Conservation (phyloP, 2,888 invertebrate genomes). For the Leuctra nigra region DNA sequence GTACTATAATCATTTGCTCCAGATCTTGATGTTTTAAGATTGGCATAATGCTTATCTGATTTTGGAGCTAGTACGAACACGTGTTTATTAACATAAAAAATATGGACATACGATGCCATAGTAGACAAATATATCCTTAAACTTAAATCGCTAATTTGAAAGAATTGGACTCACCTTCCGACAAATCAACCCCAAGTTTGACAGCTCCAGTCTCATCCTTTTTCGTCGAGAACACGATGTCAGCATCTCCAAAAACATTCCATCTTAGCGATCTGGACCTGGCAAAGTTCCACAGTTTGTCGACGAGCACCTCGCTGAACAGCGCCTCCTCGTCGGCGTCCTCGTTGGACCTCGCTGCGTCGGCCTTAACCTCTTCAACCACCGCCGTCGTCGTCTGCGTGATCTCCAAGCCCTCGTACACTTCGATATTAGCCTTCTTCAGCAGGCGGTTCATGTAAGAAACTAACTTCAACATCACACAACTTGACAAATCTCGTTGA, state of each 20-base stretch:
- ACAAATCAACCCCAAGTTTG: slow-evolving; percentile 64
- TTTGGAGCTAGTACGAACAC: too few species aligned
- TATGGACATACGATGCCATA: too few species aligned
- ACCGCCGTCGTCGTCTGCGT: slow-evolving; percentile 46
- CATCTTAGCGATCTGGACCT: slow-evolving; percentile 71
- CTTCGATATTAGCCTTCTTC: slow-evolving; percentile 70
- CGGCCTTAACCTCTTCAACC: slow-evolving; percentile 46
- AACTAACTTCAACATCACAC: slow-evolving; percentile 74
- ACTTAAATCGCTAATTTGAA: too few species aligned
- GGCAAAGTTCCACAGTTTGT: slow-evolving; percentile 69
- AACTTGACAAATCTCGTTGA: slow-evolving; percentile 69
- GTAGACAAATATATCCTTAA: too few species aligned
- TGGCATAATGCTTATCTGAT: too few species aligned
- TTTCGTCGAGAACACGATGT: slow-evolving; percentile 65
- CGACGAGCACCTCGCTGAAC: slow-evolving; percentile 56
- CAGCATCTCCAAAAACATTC: slow-evolving; percentile 69
- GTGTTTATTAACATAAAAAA: too few species aligned
- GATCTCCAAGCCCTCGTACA: slow-evolving; percentile 70
- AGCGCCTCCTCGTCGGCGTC: slow-evolving; percentile 46
- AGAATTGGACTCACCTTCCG: slow-evolving; percentile 37
- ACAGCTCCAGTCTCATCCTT: slow-evolving; percentile 59
- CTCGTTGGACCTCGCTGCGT: slow-evolving; percentile 39
- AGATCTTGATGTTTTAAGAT: too few species aligned
- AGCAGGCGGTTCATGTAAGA: slow-evolving; percentile 75
- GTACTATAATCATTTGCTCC: too few species aligned